Evolutionary conservation across 2,113 vertebrate genomes (phyloP), one percentile per base, ranked within the genome.

Genomic region (Hippopotamus amphibius): DNA sequence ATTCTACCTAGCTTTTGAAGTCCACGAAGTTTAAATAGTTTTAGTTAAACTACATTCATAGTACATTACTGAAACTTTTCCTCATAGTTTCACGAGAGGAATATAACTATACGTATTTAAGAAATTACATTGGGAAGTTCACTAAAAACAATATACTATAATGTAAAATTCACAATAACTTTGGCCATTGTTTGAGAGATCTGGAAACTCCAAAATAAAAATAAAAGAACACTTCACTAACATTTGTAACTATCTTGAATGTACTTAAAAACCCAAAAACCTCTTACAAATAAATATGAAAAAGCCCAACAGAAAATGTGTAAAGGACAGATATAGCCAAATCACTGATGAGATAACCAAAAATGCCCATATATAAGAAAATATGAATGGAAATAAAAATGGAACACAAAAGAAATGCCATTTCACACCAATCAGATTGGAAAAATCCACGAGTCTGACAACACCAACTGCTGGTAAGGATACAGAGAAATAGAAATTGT

Each of bases 171-270:
- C 53, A 94, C 46, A 94, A 57, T 43, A 88, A 97, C 69, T 28
- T 97, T 87, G 16, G 37, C 61, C 90, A 88, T 21, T 89, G 66
- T 93, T 79, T 7, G 84, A 96, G 53, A 97, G 61, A 95, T 95
- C 2, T 89, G 28, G 24, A 95, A 93, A 93, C 63, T 43, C 81
- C 57, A 91, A 90, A 90, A 77, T 59, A 8, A 14, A 19, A 94
- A 79, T 68, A 50, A 88, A 96, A 93, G 59, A 5, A 61, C 59
- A 43, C 28, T 83, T 82, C 19, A 46, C 19, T 90, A 95, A 93
- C 33, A 66, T 93, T 77, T 88, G 10, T 93, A 93, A 82, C 65
- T 95, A 86, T 79, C 28, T 37, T 93, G 81, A 94, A 69, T 69
- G 57, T 22, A 68, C 30, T 65, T 81, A 68, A 65, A 93, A 96